Conservation (phyloP, 1,140 invertebrate genomes). For the Tribolium madens region DNA sequence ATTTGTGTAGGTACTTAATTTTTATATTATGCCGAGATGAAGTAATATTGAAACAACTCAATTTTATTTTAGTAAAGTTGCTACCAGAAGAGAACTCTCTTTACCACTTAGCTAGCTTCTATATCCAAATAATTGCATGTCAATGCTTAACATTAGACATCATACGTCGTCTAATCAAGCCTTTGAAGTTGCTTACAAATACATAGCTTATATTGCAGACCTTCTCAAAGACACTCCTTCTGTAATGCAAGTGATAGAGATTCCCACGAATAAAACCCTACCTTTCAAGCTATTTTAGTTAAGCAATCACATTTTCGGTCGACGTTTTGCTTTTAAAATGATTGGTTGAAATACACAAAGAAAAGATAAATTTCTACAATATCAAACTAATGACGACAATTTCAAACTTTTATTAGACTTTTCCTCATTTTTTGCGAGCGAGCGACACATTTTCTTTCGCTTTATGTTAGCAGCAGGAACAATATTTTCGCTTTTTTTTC, state of each 20-base stretch:
- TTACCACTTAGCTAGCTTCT: not conserved
- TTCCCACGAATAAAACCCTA: not conserved
- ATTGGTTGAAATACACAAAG: not conserved
- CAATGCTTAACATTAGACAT: not conserved
- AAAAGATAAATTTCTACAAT: not conserved
- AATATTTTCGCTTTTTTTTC: not conserved
- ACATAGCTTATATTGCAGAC: not conserved
- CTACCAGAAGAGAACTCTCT: not conserved
- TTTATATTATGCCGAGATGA: no score
- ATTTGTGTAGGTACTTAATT: no score
- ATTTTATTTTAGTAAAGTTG: no score
- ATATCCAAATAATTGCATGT: not conserved
- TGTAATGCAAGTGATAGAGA: not conserved
- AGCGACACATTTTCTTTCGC: not conserved
- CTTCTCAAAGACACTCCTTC: not conserved
- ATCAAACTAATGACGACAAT: not conserved
- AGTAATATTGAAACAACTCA: no score
- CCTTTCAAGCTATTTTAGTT: not conserved
- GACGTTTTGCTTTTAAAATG: not conserved
- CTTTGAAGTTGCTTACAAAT: not conserved
- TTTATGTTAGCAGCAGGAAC: no score
- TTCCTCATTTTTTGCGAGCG: not conserved
- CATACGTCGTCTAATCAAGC: not conserved
- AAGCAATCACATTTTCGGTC: not conserved
- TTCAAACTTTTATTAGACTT: not conserved